phyloP scores from a whole-genome alignment of 2,113 vertebrate species.

The Junco hyemalis region DNA sequence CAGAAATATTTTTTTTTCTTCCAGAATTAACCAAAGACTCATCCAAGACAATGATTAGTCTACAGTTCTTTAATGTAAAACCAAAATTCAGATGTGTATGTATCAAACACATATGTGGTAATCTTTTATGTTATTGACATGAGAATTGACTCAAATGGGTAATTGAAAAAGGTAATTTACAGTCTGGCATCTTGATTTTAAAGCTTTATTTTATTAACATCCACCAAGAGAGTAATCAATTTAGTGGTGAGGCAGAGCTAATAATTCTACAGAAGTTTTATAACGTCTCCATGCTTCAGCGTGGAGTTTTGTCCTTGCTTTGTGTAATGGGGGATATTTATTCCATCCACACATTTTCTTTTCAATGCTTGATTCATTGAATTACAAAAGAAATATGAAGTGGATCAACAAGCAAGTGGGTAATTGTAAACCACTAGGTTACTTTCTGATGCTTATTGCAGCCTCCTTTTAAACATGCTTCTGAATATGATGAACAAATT shows the following conservation, averaged over 20 bases:
- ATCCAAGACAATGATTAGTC: constrained; percentile 64
- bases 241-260: constrained; percentile 67
- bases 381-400: constrained; percentile 66
- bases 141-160: constrained; percentile 68
- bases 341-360: constrained; percentile 61
- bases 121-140: constrained; percentile 67
- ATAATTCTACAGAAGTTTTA: constrained; percentile 67
- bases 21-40: constrained; percentile 51
- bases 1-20: not conserved
- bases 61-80: constrained; percentile 54
- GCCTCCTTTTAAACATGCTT: constrained; percentile 14
- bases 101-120: constrained; percentile 56
- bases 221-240: constrained; percentile 71
- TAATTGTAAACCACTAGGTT: constrained; percentile 52
- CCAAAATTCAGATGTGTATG: constrained; percentile 43
- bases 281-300: constrained; percentile 47
- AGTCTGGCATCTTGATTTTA: constrained; percentile 70
- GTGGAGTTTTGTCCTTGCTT: constrained; percentile 66
- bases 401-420: constrained; percentile 60
- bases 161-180: constrained; percentile 74
- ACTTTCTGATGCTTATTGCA: constrained; percentile 60
- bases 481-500: constrained; percentile 60
- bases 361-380: constrained; percentile 56
- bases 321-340: constrained; percentile 62
- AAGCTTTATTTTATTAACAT: constrained; percentile 70